Percentiles rank a stretch among this genome's conserved stretches.
These are phyloP conservation scores for Triplophysa siluroides DNA, from an alignment of 2,113 vertebrate species.

Conservation along the genomic window DNA sequence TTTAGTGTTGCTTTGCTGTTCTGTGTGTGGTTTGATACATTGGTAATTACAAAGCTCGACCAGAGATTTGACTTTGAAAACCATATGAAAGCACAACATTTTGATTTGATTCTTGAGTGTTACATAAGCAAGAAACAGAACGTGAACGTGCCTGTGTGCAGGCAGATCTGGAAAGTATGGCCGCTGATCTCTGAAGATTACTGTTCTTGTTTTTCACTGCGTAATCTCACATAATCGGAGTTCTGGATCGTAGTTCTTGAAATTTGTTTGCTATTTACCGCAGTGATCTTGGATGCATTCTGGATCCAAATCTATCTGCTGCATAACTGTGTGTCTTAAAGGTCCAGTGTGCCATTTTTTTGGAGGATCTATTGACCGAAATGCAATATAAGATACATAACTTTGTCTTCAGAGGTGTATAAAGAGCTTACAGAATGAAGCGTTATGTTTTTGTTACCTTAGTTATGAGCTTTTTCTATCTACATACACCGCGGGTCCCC, in stretches of 20 bases:
- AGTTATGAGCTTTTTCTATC: too few species aligned
- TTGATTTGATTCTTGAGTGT: background rate
- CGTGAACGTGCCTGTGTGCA: background rate
- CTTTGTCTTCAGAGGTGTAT: too few species aligned
- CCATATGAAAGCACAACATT: slow-evolving; percentile 56
- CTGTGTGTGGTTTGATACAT: background rate
- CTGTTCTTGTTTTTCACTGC: background rate
- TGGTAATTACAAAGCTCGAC: background rate
- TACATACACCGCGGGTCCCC: too few species aligned
- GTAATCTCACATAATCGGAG: slow-evolving; percentile 21
- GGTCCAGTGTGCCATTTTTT: background rate
- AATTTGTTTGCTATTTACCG: background rate
- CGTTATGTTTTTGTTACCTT: too few species aligned
- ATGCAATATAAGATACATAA: too few species aligned
- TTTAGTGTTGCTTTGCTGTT: background rate
- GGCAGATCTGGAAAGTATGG: background rate
- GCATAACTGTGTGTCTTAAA: background rate
- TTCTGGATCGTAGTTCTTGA: background rate
- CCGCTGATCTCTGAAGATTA: background rate
- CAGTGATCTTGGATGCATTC: slow-evolving; percentile 1
- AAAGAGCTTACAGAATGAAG: too few species aligned
- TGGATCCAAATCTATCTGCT: background rate
- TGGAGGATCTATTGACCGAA: background rate
- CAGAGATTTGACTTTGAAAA: background rate
- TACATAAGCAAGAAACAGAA: background rate